Conservation (phyloP, 2,888 invertebrate genomes). For the Harpalus rufipes region DNA sequence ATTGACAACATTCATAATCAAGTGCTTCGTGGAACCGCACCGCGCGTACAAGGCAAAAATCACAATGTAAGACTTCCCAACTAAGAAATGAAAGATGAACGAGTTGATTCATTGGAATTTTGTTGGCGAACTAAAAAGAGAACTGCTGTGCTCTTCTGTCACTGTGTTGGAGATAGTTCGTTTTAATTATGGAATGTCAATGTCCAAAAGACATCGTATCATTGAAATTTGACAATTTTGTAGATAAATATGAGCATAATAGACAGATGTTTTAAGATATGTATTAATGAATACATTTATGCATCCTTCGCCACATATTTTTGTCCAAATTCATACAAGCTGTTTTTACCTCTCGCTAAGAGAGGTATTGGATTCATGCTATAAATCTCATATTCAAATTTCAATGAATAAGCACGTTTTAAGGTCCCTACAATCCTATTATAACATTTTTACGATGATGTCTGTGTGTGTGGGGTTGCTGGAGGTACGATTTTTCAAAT, state of each 20-base stretch:
- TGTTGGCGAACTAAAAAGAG: neutral
- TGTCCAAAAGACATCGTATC: neutral
- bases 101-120: neutral
- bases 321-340: no score
- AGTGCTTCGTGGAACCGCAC: constrained; percentile 12
- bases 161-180: neutral
- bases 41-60: constrained; percentile 2
- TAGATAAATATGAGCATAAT: neutral
- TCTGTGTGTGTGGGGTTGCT: no score
- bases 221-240: neutral
- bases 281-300: no score
- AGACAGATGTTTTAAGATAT: neutral
- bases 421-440: no score
- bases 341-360: no score
- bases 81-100: constrained; percentile 2
- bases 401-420: no score
- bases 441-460: no score
- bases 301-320: no score
- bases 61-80: neutral
- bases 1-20: constrained; percentile 71
- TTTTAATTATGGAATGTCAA: constrained; percentile 1
- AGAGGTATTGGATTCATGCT: no score
- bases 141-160: neutral
- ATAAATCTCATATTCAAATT: no score
- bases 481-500: no score